Evolutionary conservation across 2,888 invertebrate genomes (phyloP).

Genomic region (Osedax frankpressi): DNA sequence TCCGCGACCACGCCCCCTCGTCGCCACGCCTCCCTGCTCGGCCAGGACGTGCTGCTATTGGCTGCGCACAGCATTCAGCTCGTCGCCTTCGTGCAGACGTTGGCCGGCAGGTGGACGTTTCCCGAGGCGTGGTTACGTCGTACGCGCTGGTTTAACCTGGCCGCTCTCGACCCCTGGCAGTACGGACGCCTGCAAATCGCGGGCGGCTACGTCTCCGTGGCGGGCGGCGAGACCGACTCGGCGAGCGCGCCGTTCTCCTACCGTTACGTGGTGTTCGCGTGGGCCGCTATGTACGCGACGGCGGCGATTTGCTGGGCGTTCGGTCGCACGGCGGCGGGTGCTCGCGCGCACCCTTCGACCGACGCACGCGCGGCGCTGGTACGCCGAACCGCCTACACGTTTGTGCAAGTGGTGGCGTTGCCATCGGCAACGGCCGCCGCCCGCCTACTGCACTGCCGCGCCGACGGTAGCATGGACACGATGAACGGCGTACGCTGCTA

Average conservation of each 20-base stretch:
- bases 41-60: background rate
- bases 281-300: slow-evolving; percentile 25
- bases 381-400: slow-evolving; percentile 30
- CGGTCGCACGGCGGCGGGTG: background rate
- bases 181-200: slow-evolving; percentile 31
- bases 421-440: slow-evolving; percentile 34
- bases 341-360: slow-evolving; percentile 30
- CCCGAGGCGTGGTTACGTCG: background rate
- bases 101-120: background rate
- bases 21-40: background rate
- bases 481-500: slow-evolving; percentile 33
- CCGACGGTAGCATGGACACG: slow-evolving; percentile 31
- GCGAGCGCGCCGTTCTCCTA: slow-evolving; percentile 30
- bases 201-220: slow-evolving; percentile 31
- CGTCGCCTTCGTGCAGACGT: background rate
- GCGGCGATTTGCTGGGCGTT: slow-evolving; percentile 4
- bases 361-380: slow-evolving; percentile 33
- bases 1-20: background rate
- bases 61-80: background rate
- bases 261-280: slow-evolving; percentile 31
- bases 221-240: slow-evolving; percentile 32
- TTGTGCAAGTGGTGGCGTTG: slow-evolving; percentile 33
- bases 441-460: slow-evolving; percentile 34
- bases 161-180: slow-evolving; percentile 35
- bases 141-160: background rate